Percentiles rank a stretch among this genome's conserved stretches.
Conservation (phyloP, 1,140 invertebrate genomes). For the Ditylenchus dipsaci region DNA sequence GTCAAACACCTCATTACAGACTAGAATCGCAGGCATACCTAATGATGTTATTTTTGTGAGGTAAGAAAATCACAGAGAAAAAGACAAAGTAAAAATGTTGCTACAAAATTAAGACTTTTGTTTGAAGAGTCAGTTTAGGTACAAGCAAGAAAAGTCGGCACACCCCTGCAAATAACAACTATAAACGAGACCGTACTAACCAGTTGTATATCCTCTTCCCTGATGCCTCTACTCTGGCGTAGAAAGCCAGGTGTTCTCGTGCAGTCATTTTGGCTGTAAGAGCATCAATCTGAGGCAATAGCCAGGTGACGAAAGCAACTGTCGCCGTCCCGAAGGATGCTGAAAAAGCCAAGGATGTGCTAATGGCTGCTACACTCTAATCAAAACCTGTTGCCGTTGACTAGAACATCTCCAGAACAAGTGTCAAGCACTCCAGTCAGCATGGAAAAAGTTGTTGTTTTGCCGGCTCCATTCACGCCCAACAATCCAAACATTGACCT, state of each 20-base stretch:
- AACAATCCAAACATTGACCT: conserved; percentile 68
- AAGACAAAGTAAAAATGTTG: too few relatives aligned
- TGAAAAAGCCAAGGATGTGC: too few relatives aligned
- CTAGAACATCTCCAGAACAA: conserved; percentile 40
- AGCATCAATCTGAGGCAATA: conserved; percentile 79
- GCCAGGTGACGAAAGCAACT: conserved; percentile 49
- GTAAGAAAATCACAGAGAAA: too few relatives aligned
- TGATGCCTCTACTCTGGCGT: conserved; percentile 54
- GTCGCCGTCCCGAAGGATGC: conserved; percentile 14
- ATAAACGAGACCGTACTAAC: not conserved
- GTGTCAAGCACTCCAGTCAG: conserved; percentile 59
- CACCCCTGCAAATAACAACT: too few relatives aligned
- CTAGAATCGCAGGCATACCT: too few relatives aligned
- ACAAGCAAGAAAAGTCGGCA: too few relatives aligned
- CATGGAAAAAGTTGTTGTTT: conserved; percentile 80
- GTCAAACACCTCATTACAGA: too few relatives aligned
- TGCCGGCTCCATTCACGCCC: conserved; percentile 77
- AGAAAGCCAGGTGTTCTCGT: conserved; percentile 62
- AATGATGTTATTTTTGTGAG: too few relatives aligned
- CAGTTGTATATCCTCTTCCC: conserved; percentile 58
- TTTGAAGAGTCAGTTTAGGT: too few relatives aligned
- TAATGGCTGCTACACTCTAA: too few relatives aligned
- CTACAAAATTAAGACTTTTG: too few relatives aligned
- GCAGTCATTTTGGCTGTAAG: conserved; percentile 71
- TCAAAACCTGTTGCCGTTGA: conserved; percentile 37